A percentile compares a stretch with the other conserved stretches of the same genome.
Evolutionary conservation across 1,140 invertebrate genomes (phyloP).

Genomic region (Procambarus virginalis): DNA sequence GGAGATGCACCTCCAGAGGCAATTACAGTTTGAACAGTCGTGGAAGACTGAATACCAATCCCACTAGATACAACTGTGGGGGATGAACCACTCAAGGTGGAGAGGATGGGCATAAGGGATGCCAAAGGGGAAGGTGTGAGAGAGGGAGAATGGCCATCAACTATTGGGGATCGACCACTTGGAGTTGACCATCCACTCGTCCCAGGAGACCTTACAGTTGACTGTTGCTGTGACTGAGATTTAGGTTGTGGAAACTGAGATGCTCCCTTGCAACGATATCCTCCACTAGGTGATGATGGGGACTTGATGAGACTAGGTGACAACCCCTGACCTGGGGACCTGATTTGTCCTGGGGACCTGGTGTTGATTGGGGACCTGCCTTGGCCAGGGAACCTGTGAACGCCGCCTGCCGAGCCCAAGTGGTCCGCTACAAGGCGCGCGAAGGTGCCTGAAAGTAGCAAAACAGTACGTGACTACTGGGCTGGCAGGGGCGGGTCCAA

Average conservation of each 20-base stretch:
- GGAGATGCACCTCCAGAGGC: conserved; percentile 16
- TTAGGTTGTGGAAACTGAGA: conserved; percentile 24
- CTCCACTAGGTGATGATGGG: conserved; percentile 49
- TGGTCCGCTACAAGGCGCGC: conserved; percentile 67
- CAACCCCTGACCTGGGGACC: conserved; percentile 47
- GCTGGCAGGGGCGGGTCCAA: conserved; percentile 50
- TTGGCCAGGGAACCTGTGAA: conserved; percentile 43
- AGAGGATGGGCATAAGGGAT: conserved; percentile 22
- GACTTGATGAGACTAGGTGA: conserved; percentile 55
- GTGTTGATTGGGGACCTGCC: conserved; percentile 44
- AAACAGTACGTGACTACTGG: conserved; percentile 61
- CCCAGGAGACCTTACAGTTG: conserved; percentile 32
- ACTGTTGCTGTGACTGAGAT: conserved; percentile 11
- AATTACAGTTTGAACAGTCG: neutral
- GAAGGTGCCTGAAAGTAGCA: conserved; percentile 69
- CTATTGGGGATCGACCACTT: conserved; percentile 31
- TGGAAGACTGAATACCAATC: neutral
- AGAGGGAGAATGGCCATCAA: conserved; percentile 48
- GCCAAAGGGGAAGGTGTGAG: conserved; percentile 49
- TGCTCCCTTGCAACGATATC: conserved; percentile 9
- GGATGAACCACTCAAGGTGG: conserved; percentile 12
- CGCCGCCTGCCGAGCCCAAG: conserved; percentile 55
- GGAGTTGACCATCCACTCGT: conserved; percentile 47
- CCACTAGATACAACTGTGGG: conserved; percentile 14
- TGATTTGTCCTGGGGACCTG: conserved; percentile 40